These are phyloP conservation scores for Drosophila persimilis DNA, from an alignment of 1,140 invertebrate species.

Conservation along the genomic window DNA sequence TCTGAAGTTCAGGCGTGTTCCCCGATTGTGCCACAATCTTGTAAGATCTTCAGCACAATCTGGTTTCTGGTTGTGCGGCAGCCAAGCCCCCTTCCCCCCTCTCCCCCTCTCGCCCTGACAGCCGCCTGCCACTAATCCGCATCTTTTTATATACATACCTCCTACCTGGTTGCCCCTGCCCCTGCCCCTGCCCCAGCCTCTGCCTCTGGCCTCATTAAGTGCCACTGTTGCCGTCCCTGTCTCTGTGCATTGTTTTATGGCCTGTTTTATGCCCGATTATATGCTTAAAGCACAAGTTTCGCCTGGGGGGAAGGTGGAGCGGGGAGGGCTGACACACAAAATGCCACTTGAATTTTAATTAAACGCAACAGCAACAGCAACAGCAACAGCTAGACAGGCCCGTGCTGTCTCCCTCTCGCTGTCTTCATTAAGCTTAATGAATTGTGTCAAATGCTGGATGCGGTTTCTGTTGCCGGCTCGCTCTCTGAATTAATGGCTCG, in stretches of 20 bases:
- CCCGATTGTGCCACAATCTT: slow-evolving; percentile 35
- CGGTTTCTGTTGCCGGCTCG: slow-evolving; percentile 40
- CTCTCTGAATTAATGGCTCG: slow-evolving; percentile 42
- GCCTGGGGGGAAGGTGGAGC: slow-evolving; percentile 2
- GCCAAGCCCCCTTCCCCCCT: slow-evolving; percentile 17
- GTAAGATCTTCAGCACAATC: slow-evolving; percentile 40
- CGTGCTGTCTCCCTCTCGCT: slow-evolving; percentile 11
- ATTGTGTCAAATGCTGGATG: slow-evolving; percentile 75
- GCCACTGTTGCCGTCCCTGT: slow-evolving; percentile 23
- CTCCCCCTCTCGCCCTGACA: not conserved
- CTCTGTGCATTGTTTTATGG: slow-evolving; percentile 67
- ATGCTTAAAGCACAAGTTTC: slow-evolving; percentile 76
- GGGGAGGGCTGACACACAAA: slow-evolving; percentile 61
- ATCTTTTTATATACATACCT: slow-evolving; percentile 23
- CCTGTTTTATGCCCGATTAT: slow-evolving; percentile 80
- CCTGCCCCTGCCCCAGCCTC: no score
- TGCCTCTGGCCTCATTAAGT: slow-evolving; percentile 24
- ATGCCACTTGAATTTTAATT: slow-evolving; percentile 81
- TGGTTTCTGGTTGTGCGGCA: slow-evolving; percentile 27
- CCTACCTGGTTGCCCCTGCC: no score
- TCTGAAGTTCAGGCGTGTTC: not conserved
- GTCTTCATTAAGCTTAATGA: slow-evolving; percentile 81
- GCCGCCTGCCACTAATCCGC: slow-evolving; percentile 15
- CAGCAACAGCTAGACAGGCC: slow-evolving; percentile 56
- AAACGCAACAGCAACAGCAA: slow-evolving; percentile 76